phyloP scores from a whole-genome alignment of 2,113 vertebrate genomes.

The Coregonus clupeaformis region DNA sequence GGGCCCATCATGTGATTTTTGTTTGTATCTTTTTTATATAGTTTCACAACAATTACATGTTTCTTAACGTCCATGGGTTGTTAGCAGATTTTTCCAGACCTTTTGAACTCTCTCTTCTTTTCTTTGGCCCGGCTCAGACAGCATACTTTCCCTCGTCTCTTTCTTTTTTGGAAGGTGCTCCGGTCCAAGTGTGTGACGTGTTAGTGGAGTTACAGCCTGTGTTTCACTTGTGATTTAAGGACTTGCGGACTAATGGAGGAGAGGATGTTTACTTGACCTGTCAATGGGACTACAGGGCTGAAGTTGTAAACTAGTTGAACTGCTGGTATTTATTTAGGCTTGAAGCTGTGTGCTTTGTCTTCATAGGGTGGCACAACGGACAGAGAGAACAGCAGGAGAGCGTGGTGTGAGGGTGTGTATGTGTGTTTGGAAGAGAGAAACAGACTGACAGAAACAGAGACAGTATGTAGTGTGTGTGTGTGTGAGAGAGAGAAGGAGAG shows the following conservation, averaged over 20 bases:
- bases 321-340: conserved; percentile 31
- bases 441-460: conserved; percentile 34
- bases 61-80: conserved; percentile 39
- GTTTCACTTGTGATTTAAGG: conserved; percentile 44
- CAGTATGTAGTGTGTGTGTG: too few species aligned
- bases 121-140: conserved; percentile 29
- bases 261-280: conserved; percentile 48
- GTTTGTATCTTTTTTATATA: conserved; percentile 43
- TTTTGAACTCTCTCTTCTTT: conserved; percentile 30
- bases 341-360: conserved; percentile 22
- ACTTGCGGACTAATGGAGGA: conserved; percentile 32
- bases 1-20: conserved; percentile 62
- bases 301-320: conserved; percentile 58
- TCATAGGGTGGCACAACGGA: conserved; percentile 26
- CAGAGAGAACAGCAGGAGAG: conserved; percentile 25
- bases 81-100: conserved; percentile 63
- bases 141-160: conserved; percentile 49
- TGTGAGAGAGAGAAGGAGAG: conserved; percentile 22
- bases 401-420: not conserved
- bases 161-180: conserved; percentile 31
- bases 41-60: conserved; percentile 49
- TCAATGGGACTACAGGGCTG: conserved; percentile 44
- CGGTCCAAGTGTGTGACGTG: conserved; percentile 59
- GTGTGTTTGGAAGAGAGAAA: conserved; percentile 17
- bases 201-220: conserved; percentile 64